These are phyloP conservation scores for Leptogaster cylindrica DNA, from an alignment of 2,888 invertebrate species.

Conservation along the genomic window DNA sequence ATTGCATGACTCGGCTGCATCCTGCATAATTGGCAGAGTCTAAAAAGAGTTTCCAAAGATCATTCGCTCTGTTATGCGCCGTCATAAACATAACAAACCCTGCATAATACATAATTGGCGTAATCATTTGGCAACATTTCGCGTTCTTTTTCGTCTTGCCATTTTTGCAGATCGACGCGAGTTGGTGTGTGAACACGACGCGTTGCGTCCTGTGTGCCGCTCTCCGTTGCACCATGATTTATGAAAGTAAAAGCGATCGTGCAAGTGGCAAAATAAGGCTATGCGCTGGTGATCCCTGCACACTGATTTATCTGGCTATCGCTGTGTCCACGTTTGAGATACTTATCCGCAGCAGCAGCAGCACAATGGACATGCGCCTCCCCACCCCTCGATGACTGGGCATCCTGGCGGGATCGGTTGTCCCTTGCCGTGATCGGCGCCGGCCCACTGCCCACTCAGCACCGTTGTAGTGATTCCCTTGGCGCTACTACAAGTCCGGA, in stretches of 20 bases:
- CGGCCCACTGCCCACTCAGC: not conserved
- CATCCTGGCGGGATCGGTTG: constrained; percentile 12
- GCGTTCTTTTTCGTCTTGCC: constrained; percentile 37
- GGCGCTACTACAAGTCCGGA: constrained; percentile 36
- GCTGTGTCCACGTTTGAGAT: constrained; percentile 35
- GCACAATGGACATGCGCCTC: constrained; percentile 18
- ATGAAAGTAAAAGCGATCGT: constrained; percentile 45
- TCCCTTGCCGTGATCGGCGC: not conserved
- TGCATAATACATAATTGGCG: constrained; percentile 43
- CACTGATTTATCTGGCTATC: constrained; percentile 38
- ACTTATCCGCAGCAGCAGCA: constrained; percentile 10
- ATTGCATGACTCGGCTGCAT: constrained; percentile 37
- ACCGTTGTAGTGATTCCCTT: constrained; percentile 18
- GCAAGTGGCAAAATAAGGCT: constrained; percentile 42
- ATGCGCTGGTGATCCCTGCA: constrained; percentile 42
- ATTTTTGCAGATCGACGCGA: constrained; percentile 37
- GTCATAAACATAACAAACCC: constrained; percentile 46
- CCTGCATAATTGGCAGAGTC: constrained; percentile 32
- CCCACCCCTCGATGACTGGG: constrained; percentile 4
- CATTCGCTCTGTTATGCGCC: constrained; percentile 40
- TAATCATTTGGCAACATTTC: constrained; percentile 38
- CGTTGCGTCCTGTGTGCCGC: constrained; percentile 40
- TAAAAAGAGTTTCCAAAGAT: constrained; percentile 39
- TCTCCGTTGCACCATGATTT: constrained; percentile 44
- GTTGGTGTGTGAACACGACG: constrained; percentile 38